These are phyloP conservation scores for Sternotherus odoratus DNA, from an alignment of 2,797 vertebrate species.

Conservation along the genomic window DNA sequence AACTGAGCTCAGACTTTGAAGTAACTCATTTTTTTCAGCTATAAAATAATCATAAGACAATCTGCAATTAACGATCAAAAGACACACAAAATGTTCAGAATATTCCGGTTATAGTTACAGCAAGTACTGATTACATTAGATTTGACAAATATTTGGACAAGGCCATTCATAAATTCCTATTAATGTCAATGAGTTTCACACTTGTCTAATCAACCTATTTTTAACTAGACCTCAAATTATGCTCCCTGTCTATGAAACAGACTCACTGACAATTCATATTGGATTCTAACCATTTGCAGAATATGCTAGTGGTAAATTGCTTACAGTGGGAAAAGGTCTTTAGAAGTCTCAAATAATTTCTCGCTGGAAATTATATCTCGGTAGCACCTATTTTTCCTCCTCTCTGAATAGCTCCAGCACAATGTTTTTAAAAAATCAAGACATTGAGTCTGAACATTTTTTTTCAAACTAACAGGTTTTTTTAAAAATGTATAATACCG, in stretches of 20 bases:
- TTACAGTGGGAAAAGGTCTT: background rate
- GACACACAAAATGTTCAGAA: background rate
- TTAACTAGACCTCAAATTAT: background rate
- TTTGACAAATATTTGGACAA: constrained; percentile 1
- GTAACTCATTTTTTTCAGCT: background rate
- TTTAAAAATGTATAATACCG: too few relatives aligned
- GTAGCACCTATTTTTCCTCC: background rate
- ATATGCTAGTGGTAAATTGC: background rate
- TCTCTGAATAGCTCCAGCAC: background rate
- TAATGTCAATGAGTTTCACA: background rate
- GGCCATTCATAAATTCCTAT: background rate
- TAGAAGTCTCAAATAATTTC: background rate
- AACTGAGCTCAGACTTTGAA: background rate
- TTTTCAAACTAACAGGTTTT: background rate
- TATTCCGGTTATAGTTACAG: background rate
- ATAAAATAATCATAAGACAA: background rate
- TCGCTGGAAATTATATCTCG: background rate
- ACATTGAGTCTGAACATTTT: background rate
- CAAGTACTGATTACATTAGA: background rate
- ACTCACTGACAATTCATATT: background rate
- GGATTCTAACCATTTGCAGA: background rate
- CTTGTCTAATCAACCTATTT: background rate
- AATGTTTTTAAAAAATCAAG: background rate
- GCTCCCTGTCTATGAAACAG: background rate
- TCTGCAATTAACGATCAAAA: background rate